These are phyloP conservation scores for Psix sp. DNA, from an alignment of 1,140 invertebrate species.

Conservation along the genomic window DNA sequence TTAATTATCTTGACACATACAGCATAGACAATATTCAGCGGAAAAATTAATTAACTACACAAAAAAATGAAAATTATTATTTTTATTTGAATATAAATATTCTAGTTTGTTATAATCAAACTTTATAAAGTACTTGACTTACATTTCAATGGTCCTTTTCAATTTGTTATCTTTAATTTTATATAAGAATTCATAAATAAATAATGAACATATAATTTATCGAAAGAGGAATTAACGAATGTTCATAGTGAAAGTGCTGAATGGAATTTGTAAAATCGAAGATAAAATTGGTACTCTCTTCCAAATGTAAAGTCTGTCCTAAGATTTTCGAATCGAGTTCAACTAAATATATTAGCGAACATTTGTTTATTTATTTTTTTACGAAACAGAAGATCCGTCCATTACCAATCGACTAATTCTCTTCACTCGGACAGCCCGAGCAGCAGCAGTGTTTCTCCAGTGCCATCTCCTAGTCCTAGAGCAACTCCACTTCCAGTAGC, in stretches of 20 bases:
- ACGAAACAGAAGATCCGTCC: slow-evolving; percentile 81
- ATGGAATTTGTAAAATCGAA: slow-evolving; percentile 5
- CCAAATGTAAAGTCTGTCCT: slow-evolving; percentile 22
- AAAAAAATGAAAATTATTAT: too few species aligned
- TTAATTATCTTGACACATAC: too few species aligned
- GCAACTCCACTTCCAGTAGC: slow-evolving; percentile 81
- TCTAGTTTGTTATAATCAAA: too few species aligned
- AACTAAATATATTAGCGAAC: slow-evolving; percentile 17
- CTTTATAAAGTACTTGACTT: too few species aligned
- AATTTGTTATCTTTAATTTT: too few species aligned
- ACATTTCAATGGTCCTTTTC: too few species aligned
- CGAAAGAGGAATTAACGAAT: not conserved
- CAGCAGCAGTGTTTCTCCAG: slow-evolving; percentile 88
- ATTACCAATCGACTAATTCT: slow-evolving; percentile 90
- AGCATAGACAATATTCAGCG: too few species aligned
- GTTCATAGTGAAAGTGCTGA: not conserved
- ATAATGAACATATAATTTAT: too few species aligned
- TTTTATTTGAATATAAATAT: too few species aligned
- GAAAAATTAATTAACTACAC: too few species aligned
- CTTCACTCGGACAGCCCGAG: slow-evolving; percentile 90
- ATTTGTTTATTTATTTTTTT: slow-evolving; percentile 61
- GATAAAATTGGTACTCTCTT: slow-evolving; percentile 34
- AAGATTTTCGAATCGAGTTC: slow-evolving; percentile 28
- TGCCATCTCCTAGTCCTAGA: slow-evolving; percentile 88
- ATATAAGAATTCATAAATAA: too few species aligned